Conservation (phyloP, 1,140 invertebrate species). For the Dinoponera quadriceps region DNA sequence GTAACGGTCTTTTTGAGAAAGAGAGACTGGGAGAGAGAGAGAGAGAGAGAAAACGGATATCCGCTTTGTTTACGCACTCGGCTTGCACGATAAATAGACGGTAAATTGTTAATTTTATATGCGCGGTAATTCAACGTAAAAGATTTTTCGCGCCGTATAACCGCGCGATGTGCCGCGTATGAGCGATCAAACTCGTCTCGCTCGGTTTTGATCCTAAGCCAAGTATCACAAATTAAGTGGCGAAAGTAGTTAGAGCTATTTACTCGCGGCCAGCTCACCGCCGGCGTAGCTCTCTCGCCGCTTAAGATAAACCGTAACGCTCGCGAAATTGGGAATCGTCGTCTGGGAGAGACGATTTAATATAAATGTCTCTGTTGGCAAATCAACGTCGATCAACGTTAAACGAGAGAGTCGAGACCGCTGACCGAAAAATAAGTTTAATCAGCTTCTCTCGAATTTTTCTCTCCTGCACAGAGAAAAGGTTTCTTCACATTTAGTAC, state of each 20-base stretch:
- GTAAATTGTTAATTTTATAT: slow-evolving; percentile 9
- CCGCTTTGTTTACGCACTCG: neutral
- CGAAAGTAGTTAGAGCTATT: slow-evolving; percentile 44
- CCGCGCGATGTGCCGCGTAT: neutral
- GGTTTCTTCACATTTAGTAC: too few species aligned
- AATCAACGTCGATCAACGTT: too few species aligned
- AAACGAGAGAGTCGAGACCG: too few species aligned
- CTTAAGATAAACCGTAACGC: neutral
- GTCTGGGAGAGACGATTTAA: neutral
- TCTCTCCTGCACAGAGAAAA: too few species aligned
- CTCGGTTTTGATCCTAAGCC: slow-evolving; percentile 43
- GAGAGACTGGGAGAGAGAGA: too few species aligned
- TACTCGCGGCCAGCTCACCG: slow-evolving; percentile 1
- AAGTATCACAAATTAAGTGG: slow-evolving; percentile 43
- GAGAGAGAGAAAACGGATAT: too few species aligned
- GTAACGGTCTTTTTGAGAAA: too few species aligned
- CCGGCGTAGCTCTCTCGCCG: neutral
- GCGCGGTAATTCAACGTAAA: neutral
- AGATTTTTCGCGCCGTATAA: neutral
- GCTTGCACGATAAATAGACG: neutral
- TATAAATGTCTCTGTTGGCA: neutral
- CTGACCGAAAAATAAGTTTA: too few species aligned
- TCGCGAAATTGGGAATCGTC: neutral
- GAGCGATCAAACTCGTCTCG: neutral
- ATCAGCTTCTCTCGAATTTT: too few species aligned